phyloP scores from a whole-genome alignment of 2,888 invertebrate species.

The Plemyria rubiginata region DNA sequence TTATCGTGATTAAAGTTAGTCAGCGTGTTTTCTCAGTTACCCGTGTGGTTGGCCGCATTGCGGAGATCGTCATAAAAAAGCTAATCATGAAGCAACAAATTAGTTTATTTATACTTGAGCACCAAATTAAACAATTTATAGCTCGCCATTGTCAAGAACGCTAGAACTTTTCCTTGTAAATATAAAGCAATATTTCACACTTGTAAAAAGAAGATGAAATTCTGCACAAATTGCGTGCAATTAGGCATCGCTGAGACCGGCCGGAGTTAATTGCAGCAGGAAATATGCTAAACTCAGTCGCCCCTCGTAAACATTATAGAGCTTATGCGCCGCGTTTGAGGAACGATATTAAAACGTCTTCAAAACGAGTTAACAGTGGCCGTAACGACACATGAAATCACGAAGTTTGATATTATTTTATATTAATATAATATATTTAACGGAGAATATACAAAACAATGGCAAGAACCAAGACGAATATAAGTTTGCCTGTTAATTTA shows the following conservation, averaged over 20 bases:
- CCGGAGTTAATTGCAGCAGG: constrained; percentile 49
- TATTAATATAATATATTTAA: too few relatives aligned
- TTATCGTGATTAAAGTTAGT: too few relatives aligned
- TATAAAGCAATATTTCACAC: constrained; percentile 31
- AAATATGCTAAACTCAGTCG: constrained; percentile 56
- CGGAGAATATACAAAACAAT: too few relatives aligned
- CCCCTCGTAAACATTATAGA: constrained; percentile 47
- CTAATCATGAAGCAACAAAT: constrained; percentile 10
- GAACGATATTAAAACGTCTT: constrained; percentile 37
- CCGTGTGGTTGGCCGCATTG: too few relatives aligned
- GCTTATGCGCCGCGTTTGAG: constrained; percentile 31
- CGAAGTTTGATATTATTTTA: too few relatives aligned
- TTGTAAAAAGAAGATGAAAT: constrained; percentile 44
- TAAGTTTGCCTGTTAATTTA: too few relatives aligned
- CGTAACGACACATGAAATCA: too few relatives aligned
- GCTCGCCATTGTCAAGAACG: constrained; percentile 23
- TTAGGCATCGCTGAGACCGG: constrained; percentile 46
- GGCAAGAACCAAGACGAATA: too few relatives aligned
- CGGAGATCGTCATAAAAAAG: background rate
- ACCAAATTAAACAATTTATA: constrained; percentile 31
- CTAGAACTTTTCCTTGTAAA: constrained; percentile 25
- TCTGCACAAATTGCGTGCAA: constrained; percentile 50
- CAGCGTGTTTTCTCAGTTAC: too few relatives aligned
- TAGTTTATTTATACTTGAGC: constrained; percentile 15
- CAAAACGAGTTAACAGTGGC: background rate